Evolutionary conservation across 53 echinoderm and acorn worm genomes (phyloP), one percentile per base, ranked within the genome.

Genomic region (Zoroaster sp.): DNA sequence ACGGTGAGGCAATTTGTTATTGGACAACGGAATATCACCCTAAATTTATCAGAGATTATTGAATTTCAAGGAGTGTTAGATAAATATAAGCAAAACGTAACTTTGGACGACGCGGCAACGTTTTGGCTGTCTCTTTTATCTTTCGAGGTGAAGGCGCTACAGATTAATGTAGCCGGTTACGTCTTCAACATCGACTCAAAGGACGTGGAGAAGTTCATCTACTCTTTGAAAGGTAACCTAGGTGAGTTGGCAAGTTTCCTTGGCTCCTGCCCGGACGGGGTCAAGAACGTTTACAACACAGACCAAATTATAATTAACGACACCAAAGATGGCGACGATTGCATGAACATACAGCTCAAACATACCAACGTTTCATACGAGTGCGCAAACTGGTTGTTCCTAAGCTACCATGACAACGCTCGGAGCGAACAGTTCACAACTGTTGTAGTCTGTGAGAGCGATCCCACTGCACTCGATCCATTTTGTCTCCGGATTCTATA

Each of bases 371-470:
- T 70, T 49, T 69, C 80, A 15, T 79, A 72, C 54, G 36, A 51
- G 41, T 52, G 78, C 28, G 14, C 39, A 1, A 28, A 53, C 23
- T 68, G 69, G 80, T 37, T 79, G 21, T 69, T 79, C 28, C 54
- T 78, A 34, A 31, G 78, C 36, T 49, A 38, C 5, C 30, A 47
- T 23, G 71, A 63, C 13, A 20, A 69, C 38, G 31, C 47, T 31
- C 42, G 23, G 11, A 44, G 35, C 18, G 73, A 36, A 34, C 76
- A 67, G 53, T 85, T 8, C 71, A 35, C 35, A 5, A 45, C 85
- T 3, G 96, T 89, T 1, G 42, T 96, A 17, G 89, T 94, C n/a
- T 99, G 99, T 51, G 94, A 94, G 43, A 49, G 47, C 34, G 21
- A 78, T 17, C 49, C 91, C 18, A 14, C 73, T 0, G 39, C 25